Percentiles rank a stretch among this genome's conserved stretches.
Evolutionary conservation across 2,113 vertebrate genomes (phyloP).

Genomic region (Microcebus jonahi): DNA sequence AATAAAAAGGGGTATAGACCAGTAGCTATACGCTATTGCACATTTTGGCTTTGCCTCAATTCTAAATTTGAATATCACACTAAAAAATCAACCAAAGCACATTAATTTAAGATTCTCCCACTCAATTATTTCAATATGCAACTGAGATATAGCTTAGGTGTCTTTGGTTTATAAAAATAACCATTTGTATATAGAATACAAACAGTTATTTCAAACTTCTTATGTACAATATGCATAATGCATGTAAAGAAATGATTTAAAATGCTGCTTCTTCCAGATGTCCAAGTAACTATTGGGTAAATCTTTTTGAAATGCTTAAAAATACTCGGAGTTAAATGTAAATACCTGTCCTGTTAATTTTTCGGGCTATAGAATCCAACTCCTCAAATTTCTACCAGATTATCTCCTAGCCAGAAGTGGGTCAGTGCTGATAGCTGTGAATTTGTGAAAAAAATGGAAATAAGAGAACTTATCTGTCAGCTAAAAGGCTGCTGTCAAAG

Average conservation of each 20-base stretch:
- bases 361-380: neutral
- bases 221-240: neutral
- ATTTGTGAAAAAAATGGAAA: neutral
- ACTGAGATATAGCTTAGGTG: slow-evolving; percentile 11
- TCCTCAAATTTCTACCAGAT: neutral
- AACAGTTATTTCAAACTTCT: slow-evolving; percentile 10
- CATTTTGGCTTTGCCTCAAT: neutral
- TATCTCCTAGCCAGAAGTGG: neutral
- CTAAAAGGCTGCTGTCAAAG: neutral
- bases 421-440: neutral
- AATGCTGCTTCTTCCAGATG: neutral
- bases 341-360: neutral
- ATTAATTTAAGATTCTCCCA: slow-evolving; percentile 41
- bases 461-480: neutral
- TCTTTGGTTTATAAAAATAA: slow-evolving; percentile 55
- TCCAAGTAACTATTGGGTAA: neutral
- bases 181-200: neutral
- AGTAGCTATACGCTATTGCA: neutral
- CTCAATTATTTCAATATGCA: slow-evolving; percentile 46
- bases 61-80: slow-evolving; percentile 40
- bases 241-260: slow-evolving; percentile 13
- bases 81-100: slow-evolving; percentile 5
- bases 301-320: neutral
- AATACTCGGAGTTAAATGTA: neutral
- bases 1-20: neutral